These are phyloP conservation scores for Selenia dentaria DNA, from an alignment of 2,888 invertebrate genomes.

Conservation along the genomic window DNA sequence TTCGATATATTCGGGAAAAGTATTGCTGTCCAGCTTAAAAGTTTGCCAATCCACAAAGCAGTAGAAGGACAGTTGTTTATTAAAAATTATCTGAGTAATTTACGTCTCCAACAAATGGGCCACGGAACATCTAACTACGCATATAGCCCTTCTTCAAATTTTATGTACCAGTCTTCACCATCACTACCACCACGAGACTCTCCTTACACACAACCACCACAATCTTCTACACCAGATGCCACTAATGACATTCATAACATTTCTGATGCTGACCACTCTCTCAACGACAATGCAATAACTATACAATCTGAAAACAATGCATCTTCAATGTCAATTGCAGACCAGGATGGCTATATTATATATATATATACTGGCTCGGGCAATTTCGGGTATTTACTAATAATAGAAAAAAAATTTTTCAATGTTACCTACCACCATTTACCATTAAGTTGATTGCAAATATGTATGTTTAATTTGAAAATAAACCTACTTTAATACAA, in stretches of 20 bases:
- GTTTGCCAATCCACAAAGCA: slow-evolving; percentile 15
- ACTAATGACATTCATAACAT: not conserved
- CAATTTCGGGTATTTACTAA: slow-evolving; percentile 15
- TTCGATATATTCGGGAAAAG: slow-evolving; percentile 32
- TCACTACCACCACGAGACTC: slow-evolving; percentile 11
- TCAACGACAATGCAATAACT: slow-evolving; percentile 12
- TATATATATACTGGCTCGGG: slow-evolving; percentile 18
- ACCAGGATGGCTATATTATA: slow-evolving; percentile 15
- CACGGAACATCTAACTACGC: slow-evolving; percentile 18
- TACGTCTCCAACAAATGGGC: slow-evolving; percentile 23
- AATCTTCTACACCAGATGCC: slow-evolving; percentile 15
- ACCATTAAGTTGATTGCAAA: not conserved
- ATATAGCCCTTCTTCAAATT: slow-evolving; percentile 4
- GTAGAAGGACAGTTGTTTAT: slow-evolving; percentile 1
- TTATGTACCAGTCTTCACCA: slow-evolving; percentile 16
- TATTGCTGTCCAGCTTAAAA: slow-evolving; percentile 30
- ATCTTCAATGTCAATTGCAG: slow-evolving; percentile 6
- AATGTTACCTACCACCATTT: slow-evolving; percentile 21
- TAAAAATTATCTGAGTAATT: slow-evolving; percentile 15
- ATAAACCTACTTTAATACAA: not conserved
- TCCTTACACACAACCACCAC: slow-evolving; percentile 18
- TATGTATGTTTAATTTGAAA: not conserved
- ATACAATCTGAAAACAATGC: slow-evolving; percentile 14
- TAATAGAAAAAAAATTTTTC: slow-evolving; percentile 7
- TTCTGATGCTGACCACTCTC: slow-evolving; percentile 15